Base-by-base conservation (phyloP, 2,797 vertebrate species). In the Gambelia wislizenii region DNA sequence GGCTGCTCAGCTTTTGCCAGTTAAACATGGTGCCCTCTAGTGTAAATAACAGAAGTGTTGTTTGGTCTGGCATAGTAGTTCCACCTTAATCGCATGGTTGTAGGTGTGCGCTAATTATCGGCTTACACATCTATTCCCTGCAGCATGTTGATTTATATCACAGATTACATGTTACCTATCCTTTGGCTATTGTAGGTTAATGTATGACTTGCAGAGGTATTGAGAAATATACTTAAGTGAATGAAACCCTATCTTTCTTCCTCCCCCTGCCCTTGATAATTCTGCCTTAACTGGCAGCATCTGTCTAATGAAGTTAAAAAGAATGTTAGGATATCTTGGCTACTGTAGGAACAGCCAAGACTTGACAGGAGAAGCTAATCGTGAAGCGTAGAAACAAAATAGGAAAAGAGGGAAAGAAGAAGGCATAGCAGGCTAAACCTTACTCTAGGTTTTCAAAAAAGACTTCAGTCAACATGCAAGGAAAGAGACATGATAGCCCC, bases 71-170 rank as follows among this genome's bases (percentile, higher is more conserved):
- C 88, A 30, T 56, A 76, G 33, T n/a, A 0, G 0, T 14, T 87
- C 42, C 52, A n/a, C 91, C 92, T 92, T 91, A 89, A 91, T 92
- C 85, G 47, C 3, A 0, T n/a, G 83, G 83, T 5, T 84, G 30
- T n/a, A 87, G 67, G 67, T 74, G 86, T 84, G 16, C 86, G 82
- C 78, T 54, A 86, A 84, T 64, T 52, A 8, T 86, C 33, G 76
- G 0, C 44, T 56, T 78, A 69, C 69, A 64, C 85, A 27, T 30
- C 54, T 90, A 0, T 87, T 95, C 18, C 90, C 76, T 91, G 86
- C 70, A 90, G 86, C 42, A 86, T 36, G 42, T 84, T 91, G 85
- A 44, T 75, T 91, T 47, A 39, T 61, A 25, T 52, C 83, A 36
- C 49, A 84, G 84, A 83, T 83, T 18, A 33, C 52, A 49, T 74